These are phyloP conservation scores for Ophiothrix spiculata DNA, from an alignment of 35 echinoderm and acorn worm genomes.

Conservation along the genomic window DNA sequence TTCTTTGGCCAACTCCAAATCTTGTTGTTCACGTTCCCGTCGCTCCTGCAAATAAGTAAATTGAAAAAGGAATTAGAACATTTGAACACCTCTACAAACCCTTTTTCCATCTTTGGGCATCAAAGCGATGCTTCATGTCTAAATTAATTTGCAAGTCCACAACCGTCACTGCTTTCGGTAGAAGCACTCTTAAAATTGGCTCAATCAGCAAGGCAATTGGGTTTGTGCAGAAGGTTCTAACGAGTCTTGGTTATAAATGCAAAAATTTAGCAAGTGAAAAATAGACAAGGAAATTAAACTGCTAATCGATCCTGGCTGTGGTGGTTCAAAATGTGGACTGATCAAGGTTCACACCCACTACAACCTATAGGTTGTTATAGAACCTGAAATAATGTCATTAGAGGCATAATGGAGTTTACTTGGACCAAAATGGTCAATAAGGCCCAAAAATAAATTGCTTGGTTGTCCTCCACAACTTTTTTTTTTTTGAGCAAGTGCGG, in stretches of 20 bases:
- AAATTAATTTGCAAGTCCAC: not conserved
- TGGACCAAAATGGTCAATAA: too few relatives aligned
- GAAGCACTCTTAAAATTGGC: not conserved
- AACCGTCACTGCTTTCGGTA: not conserved
- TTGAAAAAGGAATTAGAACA: slow-evolving; percentile 1
- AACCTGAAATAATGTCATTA: too few relatives aligned
- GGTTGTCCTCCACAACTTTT: too few relatives aligned
- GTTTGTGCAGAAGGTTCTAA: not conserved
- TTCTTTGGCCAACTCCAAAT: slow-evolving; percentile 95
- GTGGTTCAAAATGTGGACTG: too few relatives aligned
- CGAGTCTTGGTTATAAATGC: not conserved
- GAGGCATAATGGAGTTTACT: too few relatives aligned
- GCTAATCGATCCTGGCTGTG: too few relatives aligned
- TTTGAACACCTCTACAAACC: not conserved
- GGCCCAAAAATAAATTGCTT: too few relatives aligned
- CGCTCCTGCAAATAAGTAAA: slow-evolving; percentile 66
- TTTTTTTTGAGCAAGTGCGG: too few relatives aligned
- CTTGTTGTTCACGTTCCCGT: slow-evolving; percentile 92
- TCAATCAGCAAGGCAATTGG: not conserved
- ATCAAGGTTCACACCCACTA: too few relatives aligned
- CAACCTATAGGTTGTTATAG: too few relatives aligned
- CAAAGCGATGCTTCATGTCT: not conserved
- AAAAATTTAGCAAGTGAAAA: too few relatives aligned
- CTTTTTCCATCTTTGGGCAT: not conserved
- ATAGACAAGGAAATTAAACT: too few relatives aligned